Base-by-base conservation (phyloP, 2,888 invertebrate genomes). In the Ariolimax columbianus region DNA sequence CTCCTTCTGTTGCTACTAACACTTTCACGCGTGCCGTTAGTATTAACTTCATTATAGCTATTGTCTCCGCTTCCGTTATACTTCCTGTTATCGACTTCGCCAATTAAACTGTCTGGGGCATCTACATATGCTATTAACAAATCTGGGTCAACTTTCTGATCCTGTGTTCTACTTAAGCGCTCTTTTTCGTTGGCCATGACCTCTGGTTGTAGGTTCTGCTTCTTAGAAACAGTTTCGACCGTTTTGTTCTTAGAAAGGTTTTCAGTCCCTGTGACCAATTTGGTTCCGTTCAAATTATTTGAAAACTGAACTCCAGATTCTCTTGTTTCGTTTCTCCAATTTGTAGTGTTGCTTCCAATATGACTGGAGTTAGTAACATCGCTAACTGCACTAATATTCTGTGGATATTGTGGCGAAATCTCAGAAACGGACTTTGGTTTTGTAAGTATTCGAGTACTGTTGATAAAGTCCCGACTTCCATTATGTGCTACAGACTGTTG, bases 171-270 rank as follows among this genome's bases (percentile, higher is more conserved):
- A 33, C 47, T 26, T 38, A 55, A 40, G 11, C 33, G 36, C n/a
- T 73, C 40, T 73, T 38, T 51, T 73, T 55, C 40, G 17, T 82
- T 66, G 6, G 59, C 78, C 78, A 59, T 78, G n/a, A 43, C 59
- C 38, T 38, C 59, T 14, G 63, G 66, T 11, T 63, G n/a, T 11
- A 40, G n/a, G 40, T 38, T 40, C 2, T 14, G 23, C 4, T 63
- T 78, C 40, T 40, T 19, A 9, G 38, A 4, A 38, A 63, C 36
- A 0, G 63, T 38, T 26, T 40, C 38, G 0, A 19, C 4, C 11
- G 78, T 75, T 9, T 0, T 33, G 19, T 75, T 75, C 33, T 75
- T 14, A 73, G 47, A 30, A 47, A 0, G 23, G 23, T 40, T 30
- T 33, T 51, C 33, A 51, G 2, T 33, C 51, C 30, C 19, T 33